Evolutionary conservation across 2,797 vertebrate genomes (phyloP).

Genomic region (Sandelia bainsii): DNA sequence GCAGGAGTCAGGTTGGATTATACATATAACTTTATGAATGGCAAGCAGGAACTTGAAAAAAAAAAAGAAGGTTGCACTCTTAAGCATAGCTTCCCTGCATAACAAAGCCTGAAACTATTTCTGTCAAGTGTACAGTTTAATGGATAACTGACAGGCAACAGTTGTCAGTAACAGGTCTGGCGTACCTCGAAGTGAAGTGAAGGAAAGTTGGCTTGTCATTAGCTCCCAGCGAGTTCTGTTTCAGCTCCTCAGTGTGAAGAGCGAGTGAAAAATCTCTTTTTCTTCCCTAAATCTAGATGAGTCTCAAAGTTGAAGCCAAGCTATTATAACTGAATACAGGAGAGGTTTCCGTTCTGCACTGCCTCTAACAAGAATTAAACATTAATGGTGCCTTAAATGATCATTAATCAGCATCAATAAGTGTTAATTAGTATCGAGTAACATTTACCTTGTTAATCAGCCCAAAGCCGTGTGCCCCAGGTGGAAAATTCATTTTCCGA

Average conservation of each 20-base stretch:
- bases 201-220: neutral
- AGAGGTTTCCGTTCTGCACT: conserved; percentile 23
- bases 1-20: conserved; percentile 6
- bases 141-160: neutral
- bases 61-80: neutral
- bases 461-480: conserved; percentile 47
- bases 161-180: neutral
- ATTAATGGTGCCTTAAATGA: conserved; percentile 60
- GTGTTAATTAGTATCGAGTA: conserved; percentile 71
- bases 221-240: neutral
- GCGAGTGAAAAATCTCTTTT: neutral
- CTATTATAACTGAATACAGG: neutral
- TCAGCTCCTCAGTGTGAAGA: neutral
- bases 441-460: conserved; percentile 71
- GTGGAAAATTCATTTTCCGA: conserved; percentile 73
- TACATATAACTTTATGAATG: conserved; percentile 29
- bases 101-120: conserved; percentile 10
- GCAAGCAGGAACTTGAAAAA: conserved; percentile 20
- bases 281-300: neutral
- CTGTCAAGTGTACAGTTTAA: neutral
- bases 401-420: conserved; percentile 70
- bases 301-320: neutral
- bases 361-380: conserved; percentile 61
- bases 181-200: neutral
- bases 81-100: conserved; percentile 19